phyloP scores from a whole-genome alignment of 2,113 vertebrate genomes.

The Plecturocebus donacophilus region DNA sequence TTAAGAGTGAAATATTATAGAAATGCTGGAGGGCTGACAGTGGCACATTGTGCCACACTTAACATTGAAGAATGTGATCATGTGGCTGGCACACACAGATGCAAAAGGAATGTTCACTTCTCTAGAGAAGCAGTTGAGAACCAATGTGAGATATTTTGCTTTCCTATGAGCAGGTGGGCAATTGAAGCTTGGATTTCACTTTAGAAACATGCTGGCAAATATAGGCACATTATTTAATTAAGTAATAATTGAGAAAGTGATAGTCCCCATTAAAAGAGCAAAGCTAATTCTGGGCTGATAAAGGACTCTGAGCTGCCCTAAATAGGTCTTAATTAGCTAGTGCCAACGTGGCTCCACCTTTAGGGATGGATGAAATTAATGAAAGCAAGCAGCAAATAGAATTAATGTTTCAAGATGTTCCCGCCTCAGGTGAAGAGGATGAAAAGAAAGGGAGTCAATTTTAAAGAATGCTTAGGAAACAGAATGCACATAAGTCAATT shows the following conservation, averaged over 20 bases:
- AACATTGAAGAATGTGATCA: conserved; percentile 46
- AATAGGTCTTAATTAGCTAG: conserved; percentile 87
- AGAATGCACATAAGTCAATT: conserved; percentile 64
- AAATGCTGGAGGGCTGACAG: conserved; percentile 64
- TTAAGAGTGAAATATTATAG: conserved; percentile 72
- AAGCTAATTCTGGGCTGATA: conserved; percentile 83
- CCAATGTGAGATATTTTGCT: conserved; percentile 25
- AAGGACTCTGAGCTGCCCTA: conserved; percentile 82
- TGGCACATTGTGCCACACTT: conserved; percentile 49
- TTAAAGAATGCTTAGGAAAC: conserved; percentile 76
- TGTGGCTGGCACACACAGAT: conserved; percentile 32
- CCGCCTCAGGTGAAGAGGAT: conserved; percentile 77
- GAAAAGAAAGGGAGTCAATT: conserved; percentile 70
- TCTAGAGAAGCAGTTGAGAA: conserved; percentile 45
- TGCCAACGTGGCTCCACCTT: conserved; percentile 82
- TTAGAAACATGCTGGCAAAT: conserved; percentile 65
- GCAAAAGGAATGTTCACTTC: conserved; percentile 51
- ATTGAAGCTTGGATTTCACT: conserved; percentile 48
- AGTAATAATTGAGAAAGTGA: conserved; percentile 79
- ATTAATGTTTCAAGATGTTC: conserved; percentile 77
- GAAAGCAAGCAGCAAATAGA: conserved; percentile 81
- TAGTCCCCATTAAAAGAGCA: conserved; percentile 81
- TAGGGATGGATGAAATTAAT: conserved; percentile 85
- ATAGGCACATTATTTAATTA: conserved; percentile 80
- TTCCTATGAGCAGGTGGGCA: conserved; percentile 57